phyloP scores from a whole-genome alignment of 2,113 vertebrate genomes.

The Rhinoptilus africanus region DNA sequence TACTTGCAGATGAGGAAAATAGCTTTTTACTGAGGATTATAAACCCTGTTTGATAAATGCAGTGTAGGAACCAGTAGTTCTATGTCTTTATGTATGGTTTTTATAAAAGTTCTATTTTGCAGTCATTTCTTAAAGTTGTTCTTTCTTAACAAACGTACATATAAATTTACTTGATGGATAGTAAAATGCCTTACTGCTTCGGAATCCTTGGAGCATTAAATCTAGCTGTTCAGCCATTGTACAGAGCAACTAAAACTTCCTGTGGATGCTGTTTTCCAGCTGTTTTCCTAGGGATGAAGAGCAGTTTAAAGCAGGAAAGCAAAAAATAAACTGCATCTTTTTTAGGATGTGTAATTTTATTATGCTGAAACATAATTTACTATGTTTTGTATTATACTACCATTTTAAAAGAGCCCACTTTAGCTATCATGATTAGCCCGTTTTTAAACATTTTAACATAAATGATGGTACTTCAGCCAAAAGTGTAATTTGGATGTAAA shows the following conservation, averaged over 20 bases:
- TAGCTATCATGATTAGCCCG: conserved; percentile 65
- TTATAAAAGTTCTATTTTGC: background rate
- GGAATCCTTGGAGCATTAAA: background rate
- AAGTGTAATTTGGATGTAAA: conserved; percentile 72
- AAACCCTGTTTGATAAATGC: background rate
- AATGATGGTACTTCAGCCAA: conserved; percentile 65
- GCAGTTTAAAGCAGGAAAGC: conserved; percentile 69
- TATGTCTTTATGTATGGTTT: background rate
- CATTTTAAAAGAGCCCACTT: conserved; percentile 63
- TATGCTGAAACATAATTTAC: conserved; percentile 80
- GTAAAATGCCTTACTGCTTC: conserved; percentile 29
- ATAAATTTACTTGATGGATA: conserved; percentile 91
- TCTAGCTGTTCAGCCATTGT: conserved; percentile 22
- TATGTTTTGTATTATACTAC: conserved; percentile 82
- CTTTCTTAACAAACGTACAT: conserved; percentile 84
- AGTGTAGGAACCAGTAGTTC: background rate
- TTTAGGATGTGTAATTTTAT: conserved; percentile 81
- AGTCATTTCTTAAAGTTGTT: background rate
- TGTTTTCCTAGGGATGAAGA: conserved; percentile 51
- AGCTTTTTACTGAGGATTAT: background rate
- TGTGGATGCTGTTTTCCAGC: conserved; percentile 64
- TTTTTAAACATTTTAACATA: conserved; percentile 73
- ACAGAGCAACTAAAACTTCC: conserved; percentile 36
- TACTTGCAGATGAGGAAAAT: background rate
- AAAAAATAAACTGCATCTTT: conserved; percentile 76